phyloP scores from a whole-genome alignment of 23 tunicate species.

The Oikopleura dioica region DNA sequence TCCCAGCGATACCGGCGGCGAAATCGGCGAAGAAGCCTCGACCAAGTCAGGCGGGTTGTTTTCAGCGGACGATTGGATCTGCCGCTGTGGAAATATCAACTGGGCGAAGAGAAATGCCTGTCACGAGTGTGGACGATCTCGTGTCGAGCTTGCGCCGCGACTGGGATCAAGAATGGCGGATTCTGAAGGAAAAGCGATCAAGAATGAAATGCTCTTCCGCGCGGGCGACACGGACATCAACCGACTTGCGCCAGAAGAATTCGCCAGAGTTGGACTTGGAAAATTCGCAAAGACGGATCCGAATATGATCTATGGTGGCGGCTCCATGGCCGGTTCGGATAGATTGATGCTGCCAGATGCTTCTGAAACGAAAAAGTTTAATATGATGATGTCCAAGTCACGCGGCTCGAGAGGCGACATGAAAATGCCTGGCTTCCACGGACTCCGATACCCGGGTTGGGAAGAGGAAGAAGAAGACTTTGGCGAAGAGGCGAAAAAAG shows the following conservation, averaged over 20 bases:
- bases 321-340: neutral
- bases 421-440: neutral
- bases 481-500: neutral
- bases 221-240: neutral
- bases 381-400: neutral
- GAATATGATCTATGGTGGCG: neutral
- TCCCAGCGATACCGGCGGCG: neutral
- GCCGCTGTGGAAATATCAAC: slow-evolving; percentile 95
- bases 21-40: slow-evolving; percentile 70
- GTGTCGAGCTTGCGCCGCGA: neutral
- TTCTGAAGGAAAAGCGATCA: neutral
- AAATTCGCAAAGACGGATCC: neutral
- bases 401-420: neutral
- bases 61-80: slow-evolving; percentile 98
- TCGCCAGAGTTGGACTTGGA: neutral
- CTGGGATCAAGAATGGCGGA: neutral
- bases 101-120: slow-evolving; percentile 91
- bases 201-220: neutral
- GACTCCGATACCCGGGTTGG: neutral
- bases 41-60: slow-evolving; percentile 66
- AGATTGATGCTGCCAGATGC: neutral
- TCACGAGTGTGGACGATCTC: slow-evolving; percentile 33
- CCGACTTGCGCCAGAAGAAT: neutral
- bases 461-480: neutral
- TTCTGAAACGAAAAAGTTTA: neutral